Base-by-base conservation (phyloP, 2,113 vertebrate genomes). In the Seriola quinqueradiata region DNA sequence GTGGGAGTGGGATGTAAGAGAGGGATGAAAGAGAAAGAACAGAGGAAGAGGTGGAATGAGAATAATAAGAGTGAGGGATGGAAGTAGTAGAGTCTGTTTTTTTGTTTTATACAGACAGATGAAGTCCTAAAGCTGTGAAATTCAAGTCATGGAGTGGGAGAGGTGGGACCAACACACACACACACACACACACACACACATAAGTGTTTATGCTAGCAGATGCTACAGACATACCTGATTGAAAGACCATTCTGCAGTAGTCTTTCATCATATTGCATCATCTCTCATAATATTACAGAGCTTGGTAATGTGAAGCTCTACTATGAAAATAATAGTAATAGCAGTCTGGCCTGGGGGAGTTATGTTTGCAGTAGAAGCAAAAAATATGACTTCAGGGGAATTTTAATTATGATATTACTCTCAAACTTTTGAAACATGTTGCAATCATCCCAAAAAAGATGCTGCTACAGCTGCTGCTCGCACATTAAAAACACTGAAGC, bases 211-310 rank as follows among this genome's bases (percentile, higher is more conserved):
- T 67, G 74, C 65, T 58, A 63, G 81, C 84, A 87, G 75, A 87
- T 73, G 81, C 80, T 90, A 52, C 77, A 88, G 82, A 68, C 81
- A 72, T 72, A 88, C 72, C 85, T 91, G 90, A 93, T 91, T 8
- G 90, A 89, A 91, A 92, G 78, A 87, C 83, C 91, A 93, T 82
- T 44, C 67, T 1, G 5, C 65, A 21, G 38, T 32, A 23, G 54
- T 80, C 87, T 92, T 91, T 92, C 89, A 92, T 90, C 90, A 87
- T 61, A 59, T 94, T 93, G 84, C 92, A 92, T 94, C 91, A 92
- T 92, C 83, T 82, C 57, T 82, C 57, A 63, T 80, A 85, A 86
- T 81, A 83, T 88, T 89, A 82, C 84, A 83, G 60, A 79, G 66
- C 57, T 57, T 17, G 23, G 84, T 86, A 87, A 92, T 69, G 54